These are phyloP conservation scores for Sminthurides bifidus DNA, from an alignment of 1,140 invertebrate species.

Conservation along the genomic window DNA sequence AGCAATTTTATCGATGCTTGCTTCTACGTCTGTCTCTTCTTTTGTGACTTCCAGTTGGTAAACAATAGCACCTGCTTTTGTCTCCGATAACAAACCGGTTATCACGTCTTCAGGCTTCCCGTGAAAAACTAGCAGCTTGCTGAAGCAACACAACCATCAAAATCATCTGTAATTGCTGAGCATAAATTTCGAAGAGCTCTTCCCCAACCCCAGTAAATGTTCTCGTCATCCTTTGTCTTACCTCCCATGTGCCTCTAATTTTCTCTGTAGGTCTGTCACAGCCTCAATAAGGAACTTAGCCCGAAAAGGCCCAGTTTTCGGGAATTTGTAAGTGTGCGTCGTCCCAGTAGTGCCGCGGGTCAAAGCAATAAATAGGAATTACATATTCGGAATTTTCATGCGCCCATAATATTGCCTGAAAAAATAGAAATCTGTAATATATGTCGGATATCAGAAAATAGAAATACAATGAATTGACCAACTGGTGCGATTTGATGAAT, in stretches of 20 bases:
- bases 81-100: neutral
- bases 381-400: constrained; percentile 30
- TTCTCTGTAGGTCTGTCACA: constrained; percentile 34
- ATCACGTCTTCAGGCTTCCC: neutral
- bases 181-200: neutral
- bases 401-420: constrained; percentile 10
- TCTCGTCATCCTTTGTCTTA: neutral
- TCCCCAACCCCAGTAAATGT: neutral
- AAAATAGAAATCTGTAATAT: neutral
- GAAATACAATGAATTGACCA: constrained; percentile 19
- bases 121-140: neutral
- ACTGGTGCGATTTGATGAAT: no score
- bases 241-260: constrained; percentile 31
- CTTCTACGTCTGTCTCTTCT: constrained; percentile 38
- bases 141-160: neutral
- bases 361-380: constrained; percentile 38
- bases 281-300: constrained; percentile 35
- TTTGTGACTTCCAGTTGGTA: constrained; percentile 37
- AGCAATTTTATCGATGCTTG: constrained; percentile 28
- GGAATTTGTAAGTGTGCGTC: constrained; percentile 35
- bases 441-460: neutral
- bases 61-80: constrained; percentile 20
- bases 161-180: neutral
- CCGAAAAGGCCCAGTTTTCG: constrained; percentile 37
- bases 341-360: constrained; percentile 35